phyloP scores from a whole-genome alignment of 2,113 vertebrate species.

The Onychorhynchus coronatus region DNA sequence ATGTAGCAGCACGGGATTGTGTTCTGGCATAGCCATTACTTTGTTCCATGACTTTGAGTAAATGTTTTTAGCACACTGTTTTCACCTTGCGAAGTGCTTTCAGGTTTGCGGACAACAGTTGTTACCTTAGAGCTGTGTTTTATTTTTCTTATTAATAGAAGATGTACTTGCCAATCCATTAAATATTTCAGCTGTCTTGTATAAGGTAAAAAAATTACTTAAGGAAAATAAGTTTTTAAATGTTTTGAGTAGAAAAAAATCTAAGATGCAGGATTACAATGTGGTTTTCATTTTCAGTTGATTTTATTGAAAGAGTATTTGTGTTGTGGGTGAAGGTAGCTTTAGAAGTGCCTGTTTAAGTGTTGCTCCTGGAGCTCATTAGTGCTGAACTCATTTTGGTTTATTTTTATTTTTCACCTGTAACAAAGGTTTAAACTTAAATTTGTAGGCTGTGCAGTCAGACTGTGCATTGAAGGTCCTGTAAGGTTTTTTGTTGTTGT shows the following conservation, averaged over 20 bases:
- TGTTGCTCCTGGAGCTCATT: background rate
- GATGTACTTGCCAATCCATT: background rate
- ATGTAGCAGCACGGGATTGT: background rate
- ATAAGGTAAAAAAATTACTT: background rate
- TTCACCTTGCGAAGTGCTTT: background rate
- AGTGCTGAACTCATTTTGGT: background rate
- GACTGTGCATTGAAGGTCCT: background rate
- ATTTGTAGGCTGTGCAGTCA: fast-evolving
- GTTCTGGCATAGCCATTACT: background rate
- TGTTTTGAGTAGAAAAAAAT: background rate
- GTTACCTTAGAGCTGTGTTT: background rate
- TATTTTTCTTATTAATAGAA: background rate
- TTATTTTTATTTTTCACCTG: background rate
- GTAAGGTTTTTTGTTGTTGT: background rate
- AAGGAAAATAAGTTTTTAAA: background rate
- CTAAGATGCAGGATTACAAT: background rate
- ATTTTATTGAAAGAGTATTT: background rate
- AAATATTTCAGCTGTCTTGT: background rate
- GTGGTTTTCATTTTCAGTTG: background rate
- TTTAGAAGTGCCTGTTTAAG: background rate
- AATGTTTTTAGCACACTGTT: background rate
- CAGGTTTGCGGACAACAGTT: background rate
- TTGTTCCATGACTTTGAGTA: background rate
- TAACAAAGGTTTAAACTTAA: background rate
- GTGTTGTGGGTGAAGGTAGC: background rate